Evolutionary conservation across 1,140 invertebrate species (phyloP).

Genomic region (Cydia fagiglandana): DNA sequence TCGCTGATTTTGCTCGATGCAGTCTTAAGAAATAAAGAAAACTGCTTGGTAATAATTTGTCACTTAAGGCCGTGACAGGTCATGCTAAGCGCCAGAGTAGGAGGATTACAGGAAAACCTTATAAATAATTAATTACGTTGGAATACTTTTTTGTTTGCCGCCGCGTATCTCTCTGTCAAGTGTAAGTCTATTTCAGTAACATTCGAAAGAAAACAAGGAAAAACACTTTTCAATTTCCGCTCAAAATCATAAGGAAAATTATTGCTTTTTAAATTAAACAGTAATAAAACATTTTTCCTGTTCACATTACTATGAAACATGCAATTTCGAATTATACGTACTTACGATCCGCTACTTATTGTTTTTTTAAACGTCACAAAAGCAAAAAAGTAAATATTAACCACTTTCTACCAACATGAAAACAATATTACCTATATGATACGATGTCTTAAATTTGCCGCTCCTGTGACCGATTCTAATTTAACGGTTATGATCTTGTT

Average conservation of each 20-base stretch:
- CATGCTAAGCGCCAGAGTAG: slow-evolving; percentile 49
- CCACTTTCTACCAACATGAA: too few relatives aligned
- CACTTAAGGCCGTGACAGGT: slow-evolving; percentile 64
- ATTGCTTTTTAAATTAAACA: slow-evolving; percentile 45
- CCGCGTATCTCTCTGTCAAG: slow-evolving; percentile 39
- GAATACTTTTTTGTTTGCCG: slow-evolving; percentile 52
- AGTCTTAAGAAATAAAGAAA: slow-evolving; percentile 61
- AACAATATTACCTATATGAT: too few relatives aligned
- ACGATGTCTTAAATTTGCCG: too few relatives aligned
- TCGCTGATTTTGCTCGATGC: too few relatives aligned
- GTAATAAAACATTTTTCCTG: not conserved
- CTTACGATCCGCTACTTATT: too few relatives aligned
- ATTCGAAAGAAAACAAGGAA: slow-evolving; percentile 48
- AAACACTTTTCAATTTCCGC: slow-evolving; percentile 46
- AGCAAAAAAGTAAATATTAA: too few relatives aligned
- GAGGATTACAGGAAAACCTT: slow-evolving; percentile 62
- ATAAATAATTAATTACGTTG: slow-evolving; percentile 69
- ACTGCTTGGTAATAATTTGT: slow-evolving; percentile 63
- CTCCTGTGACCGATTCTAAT: too few relatives aligned
- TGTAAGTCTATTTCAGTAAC: slow-evolving; percentile 56
- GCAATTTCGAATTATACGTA: not conserved
- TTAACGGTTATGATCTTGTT: too few relatives aligned
- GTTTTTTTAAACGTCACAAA: too few relatives aligned
- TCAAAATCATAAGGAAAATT: slow-evolving; percentile 52
- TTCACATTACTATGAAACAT: not conserved